Conservation (phyloP, 1,140 invertebrate species). For the Plutomurus gul region DNA sequence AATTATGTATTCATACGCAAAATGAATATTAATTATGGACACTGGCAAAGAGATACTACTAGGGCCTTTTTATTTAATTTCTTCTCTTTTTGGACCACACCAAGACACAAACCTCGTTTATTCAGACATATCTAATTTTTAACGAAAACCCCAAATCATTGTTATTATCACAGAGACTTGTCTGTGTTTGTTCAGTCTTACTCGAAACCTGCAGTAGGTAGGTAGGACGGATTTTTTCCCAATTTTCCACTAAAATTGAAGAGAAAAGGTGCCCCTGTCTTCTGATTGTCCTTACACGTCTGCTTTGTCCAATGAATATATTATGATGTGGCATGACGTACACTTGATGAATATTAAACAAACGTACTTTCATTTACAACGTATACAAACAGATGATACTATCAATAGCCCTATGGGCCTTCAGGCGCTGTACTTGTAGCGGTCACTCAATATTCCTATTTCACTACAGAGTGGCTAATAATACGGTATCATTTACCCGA, state of each 20-base stretch:
- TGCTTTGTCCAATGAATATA: background rate
- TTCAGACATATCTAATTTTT: background rate
- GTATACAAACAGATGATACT: background rate
- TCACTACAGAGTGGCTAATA: background rate
- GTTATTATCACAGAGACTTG: background rate
- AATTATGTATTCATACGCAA: slow-evolving; percentile 16
- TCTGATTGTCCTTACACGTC: background rate
- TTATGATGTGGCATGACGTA: background rate
- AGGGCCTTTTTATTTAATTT: background rate
- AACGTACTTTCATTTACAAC: background rate
- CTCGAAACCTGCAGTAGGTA: too few relatives aligned
- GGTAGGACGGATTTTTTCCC: background rate
- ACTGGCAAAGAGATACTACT: background rate
- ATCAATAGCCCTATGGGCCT: slow-evolving; percentile 4
- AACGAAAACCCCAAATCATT: slow-evolving; percentile 4
- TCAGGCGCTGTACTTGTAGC: background rate
- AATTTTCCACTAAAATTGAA: background rate
- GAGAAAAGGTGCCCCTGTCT: background rate
- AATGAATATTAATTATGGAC: slow-evolving; percentile 3
- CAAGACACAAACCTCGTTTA: background rate
- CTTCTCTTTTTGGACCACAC: slow-evolving; percentile 11
- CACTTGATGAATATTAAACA: slow-evolving; percentile 18
- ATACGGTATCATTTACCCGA: background rate
- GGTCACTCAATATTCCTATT: background rate
- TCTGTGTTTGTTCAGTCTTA: background rate